Percentiles rank a stretch among this genome's conserved stretches.
Conservation (phyloP, 2,113 vertebrate genomes). For the Leptosomus discolor region DNA sequence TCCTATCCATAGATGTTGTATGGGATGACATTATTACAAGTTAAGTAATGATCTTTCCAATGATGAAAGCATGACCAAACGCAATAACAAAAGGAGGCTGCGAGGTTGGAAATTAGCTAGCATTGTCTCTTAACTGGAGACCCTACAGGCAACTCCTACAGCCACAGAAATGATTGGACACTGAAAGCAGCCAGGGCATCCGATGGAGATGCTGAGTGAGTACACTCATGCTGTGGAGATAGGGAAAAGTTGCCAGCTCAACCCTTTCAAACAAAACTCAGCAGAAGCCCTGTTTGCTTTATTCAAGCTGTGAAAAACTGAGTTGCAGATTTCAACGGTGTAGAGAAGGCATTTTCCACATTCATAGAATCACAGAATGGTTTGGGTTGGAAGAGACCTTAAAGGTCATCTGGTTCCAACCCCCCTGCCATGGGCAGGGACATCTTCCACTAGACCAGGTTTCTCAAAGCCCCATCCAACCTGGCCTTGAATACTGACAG, state of each 20-base stretch:
- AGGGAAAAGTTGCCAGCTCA: neutral
- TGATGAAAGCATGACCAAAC: neutral
- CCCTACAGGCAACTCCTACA: neutral
- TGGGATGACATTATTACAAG: neutral
- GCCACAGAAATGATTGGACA: neutral
- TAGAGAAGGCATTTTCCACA: neutral
- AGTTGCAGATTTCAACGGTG: neutral
- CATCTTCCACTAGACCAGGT: too few species aligned
- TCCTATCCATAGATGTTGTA: neutral
- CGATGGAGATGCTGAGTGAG: neutral
- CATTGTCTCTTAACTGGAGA: neutral
- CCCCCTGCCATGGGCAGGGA: too few species aligned
- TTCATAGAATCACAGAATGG: too few species aligned
- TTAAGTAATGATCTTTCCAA: neutral
- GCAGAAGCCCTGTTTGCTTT: neutral
- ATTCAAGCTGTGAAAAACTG: neutral
- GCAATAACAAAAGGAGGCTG: neutral
- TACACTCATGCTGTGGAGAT: neutral
- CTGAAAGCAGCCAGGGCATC: neutral
- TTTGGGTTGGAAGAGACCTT: too few species aligned
- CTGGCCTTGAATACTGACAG: too few species aligned
- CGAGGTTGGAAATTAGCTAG: neutral
- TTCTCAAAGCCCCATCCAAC: too few species aligned
- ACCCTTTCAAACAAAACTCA: neutral
- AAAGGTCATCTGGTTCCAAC: too few species aligned